These are phyloP conservation scores for Grapholita molesta DNA, from an alignment of 1,140 invertebrate genomes.

Conservation along the genomic window DNA sequence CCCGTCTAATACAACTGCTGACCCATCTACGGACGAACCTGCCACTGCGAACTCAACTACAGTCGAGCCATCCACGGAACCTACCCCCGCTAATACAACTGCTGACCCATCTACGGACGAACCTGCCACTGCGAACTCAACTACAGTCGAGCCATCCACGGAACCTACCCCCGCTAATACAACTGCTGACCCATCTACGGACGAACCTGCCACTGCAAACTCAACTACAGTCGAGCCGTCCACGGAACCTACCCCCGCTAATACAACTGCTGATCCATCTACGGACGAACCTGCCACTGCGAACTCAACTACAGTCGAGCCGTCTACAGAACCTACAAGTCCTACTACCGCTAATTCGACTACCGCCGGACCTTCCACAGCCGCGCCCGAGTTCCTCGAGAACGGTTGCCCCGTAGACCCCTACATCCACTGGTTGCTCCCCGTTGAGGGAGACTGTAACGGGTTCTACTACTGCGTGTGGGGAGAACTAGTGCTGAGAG, in stretches of 20 bases:
- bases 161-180: background rate
- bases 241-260: too few species aligned
- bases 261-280: background rate
- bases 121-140: background rate
- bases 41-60: too few species aligned
- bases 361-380: slow-evolving; percentile 7
- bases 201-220: background rate
- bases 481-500: slow-evolving; percentile 63
- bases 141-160: background rate
- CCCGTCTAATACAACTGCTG: too few species aligned
- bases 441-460: slow-evolving; percentile 76
- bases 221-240: too few species aligned
- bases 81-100: slow-evolving; percentile 10
- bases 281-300: background rate
- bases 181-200: too few species aligned
- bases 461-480: slow-evolving; percentile 80
- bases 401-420: slow-evolving; percentile 59
- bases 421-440: slow-evolving; percentile 60
- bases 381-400: slow-evolving; percentile 28
- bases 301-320: too few species aligned
- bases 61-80: background rate
- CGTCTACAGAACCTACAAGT: background rate
- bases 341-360: background rate
- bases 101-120: too few species aligned
- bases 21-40: too few species aligned